A percentile compares a stretch with the other conserved stretches of the same genome.
Conservation (phyloP, 2,888 invertebrate genomes). For the Formica aserva region DNA sequence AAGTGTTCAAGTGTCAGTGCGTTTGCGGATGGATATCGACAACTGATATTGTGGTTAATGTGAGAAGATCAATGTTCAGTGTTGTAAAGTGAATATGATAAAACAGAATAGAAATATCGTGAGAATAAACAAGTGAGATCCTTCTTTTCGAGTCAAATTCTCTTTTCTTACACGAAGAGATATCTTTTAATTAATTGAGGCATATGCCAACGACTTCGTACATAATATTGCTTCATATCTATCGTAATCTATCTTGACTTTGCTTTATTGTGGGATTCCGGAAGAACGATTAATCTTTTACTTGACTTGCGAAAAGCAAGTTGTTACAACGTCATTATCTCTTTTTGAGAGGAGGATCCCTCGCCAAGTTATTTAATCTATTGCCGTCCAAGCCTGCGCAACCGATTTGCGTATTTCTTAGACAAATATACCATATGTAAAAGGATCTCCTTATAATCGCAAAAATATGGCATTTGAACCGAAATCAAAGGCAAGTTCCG, state of each 20-base stretch:
- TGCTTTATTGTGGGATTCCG: neutral
- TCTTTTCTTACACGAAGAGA: neutral
- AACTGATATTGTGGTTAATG: neutral
- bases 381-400: neutral
- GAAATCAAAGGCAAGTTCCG: neutral
- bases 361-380: neutral
- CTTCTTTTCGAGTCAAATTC: neutral
- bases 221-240: neutral
- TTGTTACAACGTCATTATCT: neutral
- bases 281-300: neutral
- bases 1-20: conserved; percentile 42
- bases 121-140: neutral
- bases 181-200: neutral
- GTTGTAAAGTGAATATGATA: neutral
- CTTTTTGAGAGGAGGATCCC: neutral
- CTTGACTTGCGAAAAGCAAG: neutral
- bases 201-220: neutral
- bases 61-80: neutral
- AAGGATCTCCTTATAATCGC: neutral
- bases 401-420: neutral
- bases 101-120: neutral
- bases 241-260: neutral
- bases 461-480: neutral
- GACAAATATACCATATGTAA: neutral
- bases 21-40: neutral